Conservation (phyloP, 2,888 invertebrate species). For the Diaprepes abbreviatus region DNA sequence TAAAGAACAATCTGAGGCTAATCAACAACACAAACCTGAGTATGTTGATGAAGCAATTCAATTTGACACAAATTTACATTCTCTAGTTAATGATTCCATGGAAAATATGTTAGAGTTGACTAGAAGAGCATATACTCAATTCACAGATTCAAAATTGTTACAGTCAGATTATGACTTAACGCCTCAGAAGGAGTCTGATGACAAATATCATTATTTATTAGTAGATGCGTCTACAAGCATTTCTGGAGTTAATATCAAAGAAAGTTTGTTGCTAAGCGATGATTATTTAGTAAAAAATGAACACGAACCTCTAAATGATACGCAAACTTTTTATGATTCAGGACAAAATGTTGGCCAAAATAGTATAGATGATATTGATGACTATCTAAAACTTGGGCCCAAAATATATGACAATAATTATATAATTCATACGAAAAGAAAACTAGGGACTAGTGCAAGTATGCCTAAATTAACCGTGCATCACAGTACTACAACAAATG, state of each 20-base stretch:
- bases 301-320: background rate
- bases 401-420: constrained; percentile 30
- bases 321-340: background rate
- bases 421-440: constrained; percentile 18
- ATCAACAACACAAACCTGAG: background rate
- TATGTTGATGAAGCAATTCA: constrained; percentile 30
- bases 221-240: constrained; percentile 50
- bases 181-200: constrained; percentile 52
- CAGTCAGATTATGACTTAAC: constrained; percentile 55
- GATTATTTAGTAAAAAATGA: constrained; percentile 29
- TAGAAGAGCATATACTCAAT: constrained; percentile 32
- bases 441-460: constrained; percentile 18
- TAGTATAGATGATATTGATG: background rate
- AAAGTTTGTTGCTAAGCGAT: constrained; percentile 38
- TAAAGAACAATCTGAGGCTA: background rate
- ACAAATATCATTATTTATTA: constrained; percentile 52
- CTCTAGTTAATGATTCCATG: constrained; percentile 21
- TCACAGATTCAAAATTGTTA: constrained; percentile 45
- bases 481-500: background rate
- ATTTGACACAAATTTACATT: constrained; percentile 23
- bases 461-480: constrained; percentile 28
- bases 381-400: constrained; percentile 5
- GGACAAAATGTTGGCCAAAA: background rate
- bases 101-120: constrained; percentile 29
- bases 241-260: constrained; percentile 36